These are phyloP conservation scores for Dicranocentrus wangi DNA, from an alignment of 2,888 invertebrate genomes.

Conservation along the genomic window DNA sequence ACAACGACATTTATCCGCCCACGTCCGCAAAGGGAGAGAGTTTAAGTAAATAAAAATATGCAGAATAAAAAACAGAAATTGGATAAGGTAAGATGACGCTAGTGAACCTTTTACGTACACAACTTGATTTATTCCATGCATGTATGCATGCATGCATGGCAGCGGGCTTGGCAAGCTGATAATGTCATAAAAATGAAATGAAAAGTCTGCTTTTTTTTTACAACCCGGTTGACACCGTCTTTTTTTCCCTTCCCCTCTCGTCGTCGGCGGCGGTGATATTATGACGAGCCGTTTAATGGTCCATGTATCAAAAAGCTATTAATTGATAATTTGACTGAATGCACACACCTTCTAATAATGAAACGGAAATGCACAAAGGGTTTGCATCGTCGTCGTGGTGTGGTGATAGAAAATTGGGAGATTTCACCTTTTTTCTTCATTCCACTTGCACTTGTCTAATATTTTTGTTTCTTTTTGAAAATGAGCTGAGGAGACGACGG, in stretches of 20 bases:
- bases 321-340: too few species aligned
- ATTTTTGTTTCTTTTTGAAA: background rate
- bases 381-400: too few species aligned
- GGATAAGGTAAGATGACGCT: constrained; percentile 13
- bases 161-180: constrained; percentile 7
- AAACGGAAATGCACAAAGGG: constrained; percentile 26
- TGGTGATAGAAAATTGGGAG: background rate
- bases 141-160: background rate
- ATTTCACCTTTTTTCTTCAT: background rate
- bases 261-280: too few species aligned
- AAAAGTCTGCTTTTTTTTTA: too few species aligned
- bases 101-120: constrained; percentile 2
- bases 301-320: too few species aligned
- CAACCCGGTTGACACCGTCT: too few species aligned
- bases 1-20: constrained; percentile 30
- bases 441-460: background rate
- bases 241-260: too few species aligned
- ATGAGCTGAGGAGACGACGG: background rate
- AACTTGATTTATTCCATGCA: constrained; percentile 10
- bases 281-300: too few species aligned
- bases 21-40: constrained; percentile 5
- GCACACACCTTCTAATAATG: too few species aligned
- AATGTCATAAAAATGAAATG: too few species aligned
- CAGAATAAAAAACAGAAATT: constrained; percentile 28
- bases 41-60: constrained; percentile 10